phyloP scores from a whole-genome alignment of 2,888 invertebrate genomes.

The Perithous albicinctus region DNA sequence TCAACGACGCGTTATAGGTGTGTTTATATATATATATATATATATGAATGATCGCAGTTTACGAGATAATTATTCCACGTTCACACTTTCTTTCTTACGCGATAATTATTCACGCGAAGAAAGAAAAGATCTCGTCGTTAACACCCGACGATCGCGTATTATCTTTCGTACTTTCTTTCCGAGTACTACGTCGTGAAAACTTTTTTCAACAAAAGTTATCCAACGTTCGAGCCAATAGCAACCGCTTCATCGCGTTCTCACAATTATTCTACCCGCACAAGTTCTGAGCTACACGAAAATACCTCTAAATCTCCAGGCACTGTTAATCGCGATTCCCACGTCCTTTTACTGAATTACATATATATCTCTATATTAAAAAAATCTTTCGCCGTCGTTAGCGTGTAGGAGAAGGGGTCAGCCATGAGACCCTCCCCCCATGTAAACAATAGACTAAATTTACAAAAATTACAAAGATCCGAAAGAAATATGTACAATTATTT shows the following conservation, averaged over 20 bases:
- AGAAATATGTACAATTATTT: too few species aligned
- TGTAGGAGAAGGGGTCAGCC: too few species aligned
- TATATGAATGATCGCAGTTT: neutral
- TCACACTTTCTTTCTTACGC: neutral
- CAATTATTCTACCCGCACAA: too few species aligned
- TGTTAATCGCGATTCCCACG: too few species aligned
- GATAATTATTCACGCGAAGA: slow-evolving; percentile 7
- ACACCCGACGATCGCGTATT: slow-evolving; percentile 4
- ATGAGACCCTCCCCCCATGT: too few species aligned
- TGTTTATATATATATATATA: neutral
- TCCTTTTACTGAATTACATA: too few species aligned
- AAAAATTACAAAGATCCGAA: too few species aligned
- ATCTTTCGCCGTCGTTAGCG: too few species aligned
- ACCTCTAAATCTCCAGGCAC: too few species aligned
- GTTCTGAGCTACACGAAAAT: too few species aligned
- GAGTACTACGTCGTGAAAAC: neutral
- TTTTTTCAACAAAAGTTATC: slow-evolving; percentile 10
- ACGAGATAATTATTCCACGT: slow-evolving; percentile 17
- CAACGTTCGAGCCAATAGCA: slow-evolving; percentile 3
- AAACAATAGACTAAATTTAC: too few species aligned
- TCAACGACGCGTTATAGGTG: neutral
- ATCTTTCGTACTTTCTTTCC: neutral
- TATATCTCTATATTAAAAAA: too few species aligned
- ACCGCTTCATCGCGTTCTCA: neutral
- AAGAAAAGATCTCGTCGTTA: neutral